A percentile compares a stretch with the other conserved stretches of the same genome.
These are phyloP conservation scores for Stomatorhinus walkeri DNA, from an alignment of 2,797 vertebrate genomes.

Conservation along the genomic window DNA sequence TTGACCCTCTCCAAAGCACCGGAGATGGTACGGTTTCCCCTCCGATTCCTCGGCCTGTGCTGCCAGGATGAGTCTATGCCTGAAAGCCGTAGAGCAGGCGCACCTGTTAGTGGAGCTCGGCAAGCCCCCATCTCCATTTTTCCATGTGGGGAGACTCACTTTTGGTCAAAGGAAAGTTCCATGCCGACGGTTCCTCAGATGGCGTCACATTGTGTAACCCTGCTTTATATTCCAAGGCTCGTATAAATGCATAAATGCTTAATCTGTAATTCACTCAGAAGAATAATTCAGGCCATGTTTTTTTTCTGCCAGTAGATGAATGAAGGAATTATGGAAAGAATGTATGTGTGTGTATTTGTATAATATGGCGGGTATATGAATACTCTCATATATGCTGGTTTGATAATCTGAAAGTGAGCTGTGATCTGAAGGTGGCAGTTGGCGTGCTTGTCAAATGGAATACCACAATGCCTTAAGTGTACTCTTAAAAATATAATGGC, in stretches of 20 bases:
- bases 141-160: not conserved
- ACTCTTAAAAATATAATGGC: constrained; percentile 17
- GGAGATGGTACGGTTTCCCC: constrained; percentile 43
- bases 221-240: not conserved
- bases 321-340: not conserved
- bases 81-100: not conserved
- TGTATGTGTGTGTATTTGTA: not conserved
- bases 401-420: not conserved
- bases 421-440: not conserved
- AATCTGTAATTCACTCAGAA: not conserved
- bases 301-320: not conserved
- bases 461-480: not conserved
- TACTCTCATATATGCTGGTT: not conserved
- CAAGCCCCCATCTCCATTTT: not conserved
- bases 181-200: not conserved
- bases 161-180: not conserved
- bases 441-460: not conserved
- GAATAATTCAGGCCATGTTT: not conserved
- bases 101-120: not conserved
- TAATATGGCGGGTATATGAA: not conserved
- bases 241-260: not conserved
- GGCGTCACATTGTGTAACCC: not conserved
- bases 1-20: constrained; percentile 43
- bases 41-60: not conserved
- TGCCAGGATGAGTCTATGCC: not conserved